Evolutionary conservation across 2,888 invertebrate genomes (phyloP), one percentile per base, ranked within the genome.

Genomic region (Drosophila merina): DNA sequence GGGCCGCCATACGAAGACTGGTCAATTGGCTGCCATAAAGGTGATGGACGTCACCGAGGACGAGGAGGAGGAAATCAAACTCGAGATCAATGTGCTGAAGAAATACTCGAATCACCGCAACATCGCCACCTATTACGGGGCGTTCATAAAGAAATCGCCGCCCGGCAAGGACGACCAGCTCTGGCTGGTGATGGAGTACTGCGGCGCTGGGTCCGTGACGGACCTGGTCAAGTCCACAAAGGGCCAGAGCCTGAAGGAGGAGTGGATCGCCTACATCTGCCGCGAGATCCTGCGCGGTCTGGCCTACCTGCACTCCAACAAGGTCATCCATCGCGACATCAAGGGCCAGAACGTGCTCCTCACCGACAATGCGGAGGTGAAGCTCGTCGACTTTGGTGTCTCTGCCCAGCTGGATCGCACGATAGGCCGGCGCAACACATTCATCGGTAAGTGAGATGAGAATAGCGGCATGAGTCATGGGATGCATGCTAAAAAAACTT

Each of bases 41-140:
- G 99, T 99, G 91, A 99, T 99, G 99, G 99, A 99, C 93, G 99
- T 99, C 89, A 99, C 99, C 84, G 99, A 99, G 94, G 99, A 99
- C 92, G 99, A 99, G 92, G 99, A 99, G 91, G 99, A 99, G 93
- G 99, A 99, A 94, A 99, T 99, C 86, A 99, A 99, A 92, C 93
- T 99, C 89, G 99, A 99, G 94, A 99, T 99, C 88, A 99, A 99
- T 94, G 99, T 99, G 87, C 94, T 99, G 87, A 99, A 99, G 93
- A 99, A 97, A 94, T 98, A 97, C 93, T 98, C 98, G 74, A 97
- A 98, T 93, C 99, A 99, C 93, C 96, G 99, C 89, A 99, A 99
- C 93, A 99, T 99, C 91, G 99, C 99, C 79, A 99, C 99, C 69
- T 99, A 99, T 93, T 99, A 99, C 93, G 99, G 99, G 82, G 99